Conservation (phyloP, 1,140 invertebrate genomes). For the Trissolcus basalis region DNA sequence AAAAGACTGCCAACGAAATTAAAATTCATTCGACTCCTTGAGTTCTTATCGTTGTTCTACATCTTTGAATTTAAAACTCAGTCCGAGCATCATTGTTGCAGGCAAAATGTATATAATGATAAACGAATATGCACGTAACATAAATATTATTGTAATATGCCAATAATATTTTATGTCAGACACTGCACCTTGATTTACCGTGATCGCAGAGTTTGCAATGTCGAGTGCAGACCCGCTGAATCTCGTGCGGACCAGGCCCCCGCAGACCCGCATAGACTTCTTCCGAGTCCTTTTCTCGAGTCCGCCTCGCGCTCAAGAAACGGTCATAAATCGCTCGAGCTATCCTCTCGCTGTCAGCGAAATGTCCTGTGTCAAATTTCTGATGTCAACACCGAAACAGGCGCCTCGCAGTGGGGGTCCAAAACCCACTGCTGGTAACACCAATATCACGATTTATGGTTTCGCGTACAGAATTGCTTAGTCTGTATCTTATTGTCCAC, state of each 20-base stretch:
- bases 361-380: slow-evolving; percentile 63
- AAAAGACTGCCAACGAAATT: slow-evolving; percentile 2
- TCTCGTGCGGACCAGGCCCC: slow-evolving; percentile 23
- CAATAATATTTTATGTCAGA: slow-evolving; percentile 50
- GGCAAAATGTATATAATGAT: slow-evolving; percentile 24
- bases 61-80: slow-evolving; percentile 17
- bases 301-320: slow-evolving; percentile 20
- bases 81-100: slow-evolving; percentile 37
- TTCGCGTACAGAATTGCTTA: slow-evolving; percentile 50
- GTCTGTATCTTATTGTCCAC: slow-evolving; percentile 51
- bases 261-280: slow-evolving; percentile 38
- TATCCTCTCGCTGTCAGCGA: slow-evolving; percentile 50
- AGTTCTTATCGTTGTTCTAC: slow-evolving; percentile 30
- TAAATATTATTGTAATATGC: slow-evolving; percentile 51
- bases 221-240: slow-evolving; percentile 9
- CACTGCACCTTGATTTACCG: slow-evolving; percentile 44
- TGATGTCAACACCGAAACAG: slow-evolving; percentile 59
- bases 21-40: slow-evolving; percentile 26
- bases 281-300: slow-evolving; percentile 11
- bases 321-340: slow-evolving; percentile 49
- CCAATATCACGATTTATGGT: slow-evolving; percentile 57
- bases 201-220: slow-evolving; percentile 41
- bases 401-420: slow-evolving; percentile 58
- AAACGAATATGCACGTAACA: slow-evolving; percentile 45
- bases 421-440: slow-evolving; percentile 32